These are phyloP conservation scores for Salvator merianae DNA, from an alignment of 2,113 vertebrate species.

Conservation along the genomic window DNA sequence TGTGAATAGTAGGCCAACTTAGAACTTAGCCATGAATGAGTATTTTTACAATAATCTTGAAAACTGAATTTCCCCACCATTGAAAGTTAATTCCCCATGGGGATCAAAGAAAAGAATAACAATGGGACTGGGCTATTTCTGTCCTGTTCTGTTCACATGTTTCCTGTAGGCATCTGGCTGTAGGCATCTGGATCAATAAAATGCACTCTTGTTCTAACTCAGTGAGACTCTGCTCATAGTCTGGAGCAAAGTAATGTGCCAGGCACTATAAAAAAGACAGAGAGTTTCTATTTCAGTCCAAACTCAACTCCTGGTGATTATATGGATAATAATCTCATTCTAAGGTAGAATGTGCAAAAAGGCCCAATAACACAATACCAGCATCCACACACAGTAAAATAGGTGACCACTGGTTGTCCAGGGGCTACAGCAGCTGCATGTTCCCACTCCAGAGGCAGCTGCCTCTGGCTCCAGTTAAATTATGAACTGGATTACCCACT, in stretches of 20 bases:
- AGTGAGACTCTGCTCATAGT: background rate
- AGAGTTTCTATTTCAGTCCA: background rate
- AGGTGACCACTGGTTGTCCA: too few species aligned
- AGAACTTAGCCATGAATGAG: background rate
- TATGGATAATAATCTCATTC: too few species aligned
- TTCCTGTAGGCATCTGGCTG: background rate
- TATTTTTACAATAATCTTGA: background rate
- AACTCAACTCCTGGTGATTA: too few species aligned
- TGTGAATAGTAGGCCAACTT: background rate
- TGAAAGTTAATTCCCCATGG: background rate
- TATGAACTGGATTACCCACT: too few species aligned
- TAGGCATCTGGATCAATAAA: background rate
- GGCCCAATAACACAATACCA: too few species aligned
- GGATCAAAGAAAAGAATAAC: background rate
- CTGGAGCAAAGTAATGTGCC: background rate
- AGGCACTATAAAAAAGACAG: background rate
- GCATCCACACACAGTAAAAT: too few species aligned
- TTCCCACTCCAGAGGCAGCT: too few species aligned
- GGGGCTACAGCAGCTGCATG: too few species aligned
- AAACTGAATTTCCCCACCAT: background rate
- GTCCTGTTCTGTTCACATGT: background rate
- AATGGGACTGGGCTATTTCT: too few species aligned
- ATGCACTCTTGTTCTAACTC: background rate
- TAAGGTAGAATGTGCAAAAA: too few species aligned
- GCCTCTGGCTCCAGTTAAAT: too few species aligned